Base-by-base conservation (phyloP, 2,888 invertebrate species). In the Chrysolina americana region DNA sequence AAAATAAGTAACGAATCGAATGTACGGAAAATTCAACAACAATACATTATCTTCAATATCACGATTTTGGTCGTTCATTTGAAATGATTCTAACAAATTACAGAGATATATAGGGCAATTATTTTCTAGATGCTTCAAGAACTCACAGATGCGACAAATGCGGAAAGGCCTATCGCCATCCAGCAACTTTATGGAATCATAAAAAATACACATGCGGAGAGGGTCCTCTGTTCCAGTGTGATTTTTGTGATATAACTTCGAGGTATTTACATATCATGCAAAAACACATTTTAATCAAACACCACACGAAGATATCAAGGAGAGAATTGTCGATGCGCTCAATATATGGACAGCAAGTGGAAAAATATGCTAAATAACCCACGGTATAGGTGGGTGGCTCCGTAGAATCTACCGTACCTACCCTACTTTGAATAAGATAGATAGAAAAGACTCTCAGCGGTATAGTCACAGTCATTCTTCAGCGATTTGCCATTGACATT, bases 111-210 rank as follows among this genome's bases (percentile, higher is more conserved):
- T 15, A 47, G 1, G 1, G 6, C 0, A 0, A 13, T 56, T 23
- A 13, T 8, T 6, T 56, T 56, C 23, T 23, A 56, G 56, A 56
- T 21, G 1, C 19, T 11, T 21, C 23, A 21, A 56, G 56, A 56
- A 56, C 0, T 23, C 56, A 76, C 48, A 71, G 59, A 17, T 77
- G 92, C 89, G 79, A 88, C 86, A 85, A 88, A 85, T 10, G 91
- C 90, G 65, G 89, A 85, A 73, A 83, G 78, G 68, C 83, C 82
- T 23, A 87, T 87, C 48, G 86, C 85, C 66, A 86, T 85, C 28
- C 79, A 48, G 73, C 86, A 87, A 87, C 83, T 13, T 53, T 78
- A 64, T 72, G 72, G 44, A 70, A 77, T 21, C 81, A 81, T 69
- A 63, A 78, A 28, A 65, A 71, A 41, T 83, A 82, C 73, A 81